Evolutionary conservation across 2,113 vertebrate genomes (phyloP), one percentile per base, ranked within the genome.

Genomic region (Phalacrocorax pelagicus): DNA sequence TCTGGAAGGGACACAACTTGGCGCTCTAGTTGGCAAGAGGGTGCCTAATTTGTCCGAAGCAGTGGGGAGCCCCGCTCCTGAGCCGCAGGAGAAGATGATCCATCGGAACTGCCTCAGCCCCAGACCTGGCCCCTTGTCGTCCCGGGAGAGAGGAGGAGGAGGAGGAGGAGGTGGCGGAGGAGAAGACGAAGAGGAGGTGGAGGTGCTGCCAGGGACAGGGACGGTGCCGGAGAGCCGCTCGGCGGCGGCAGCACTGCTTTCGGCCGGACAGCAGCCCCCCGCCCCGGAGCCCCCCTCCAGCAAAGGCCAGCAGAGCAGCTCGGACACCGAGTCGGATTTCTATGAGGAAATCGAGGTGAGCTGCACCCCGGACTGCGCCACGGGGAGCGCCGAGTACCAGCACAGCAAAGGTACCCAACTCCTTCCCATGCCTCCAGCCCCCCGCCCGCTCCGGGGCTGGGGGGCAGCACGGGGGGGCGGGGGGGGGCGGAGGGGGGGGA

Each of bases 261-360:
- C 98, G n/a, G 85, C 98, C 44, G 97, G 97, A 80, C 97, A 97
- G 95, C 98, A 97, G 65, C 97, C 96, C 65, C 86, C 98, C 49
- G 98, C 97, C 57, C 46, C 90, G 27, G 99, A 99, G 49, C 97
- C 92, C 77, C 93, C 98, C 77, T 97, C 98, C 44, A 98, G 97
- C 96, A 99, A 98, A 98, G 99, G 99, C 96, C 98, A 98, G 57
- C 98, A 98, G 96, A 99, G 99, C 98, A 99, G 99, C 97, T 99
- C 99, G 94, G 99, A 99, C 97, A 99, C 99, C 6, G 99, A 99
- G 97, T 99, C 99, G 90, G 99, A 99, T 98, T 99, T 99, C 98
- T 99, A 99, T 97, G 99, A 99, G 98, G 99, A 99, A 98, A 99
- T 99, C 97, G 99, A 99, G 98, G 99, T 99, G 96, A 99, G 99